These are phyloP conservation scores for Calcarius lapponicus DNA, from an alignment of 2,797 vertebrate genomes.

Conservation along the genomic window DNA sequence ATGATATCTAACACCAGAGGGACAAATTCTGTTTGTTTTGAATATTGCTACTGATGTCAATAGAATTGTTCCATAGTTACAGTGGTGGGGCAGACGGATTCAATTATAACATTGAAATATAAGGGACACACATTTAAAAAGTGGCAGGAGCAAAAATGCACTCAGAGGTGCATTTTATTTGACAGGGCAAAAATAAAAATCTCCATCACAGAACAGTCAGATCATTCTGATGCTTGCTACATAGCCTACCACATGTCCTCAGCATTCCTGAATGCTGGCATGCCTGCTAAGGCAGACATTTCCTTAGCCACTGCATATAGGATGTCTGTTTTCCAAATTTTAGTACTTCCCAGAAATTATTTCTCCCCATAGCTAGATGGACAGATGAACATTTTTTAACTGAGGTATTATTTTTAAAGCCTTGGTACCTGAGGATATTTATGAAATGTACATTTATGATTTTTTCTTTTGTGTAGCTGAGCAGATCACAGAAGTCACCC, in stretches of 20 bases:
- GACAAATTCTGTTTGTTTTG: background rate
- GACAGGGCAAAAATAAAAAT: background rate
- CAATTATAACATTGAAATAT: background rate
- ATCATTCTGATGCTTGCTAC: background rate
- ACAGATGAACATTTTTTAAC: background rate
- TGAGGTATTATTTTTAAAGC: constrained; percentile 11
- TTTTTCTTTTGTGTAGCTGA: background rate
- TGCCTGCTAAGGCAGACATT: background rate
- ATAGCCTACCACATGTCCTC: background rate
- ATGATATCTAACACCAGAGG: background rate
- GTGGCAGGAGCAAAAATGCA: background rate
- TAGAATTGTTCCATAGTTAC: background rate
- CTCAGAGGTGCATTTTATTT: background rate
- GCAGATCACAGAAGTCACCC: background rate
- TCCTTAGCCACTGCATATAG: background rate
- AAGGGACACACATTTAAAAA: background rate
- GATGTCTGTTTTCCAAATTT: background rate
- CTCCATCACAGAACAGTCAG: background rate
- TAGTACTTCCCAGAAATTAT: background rate
- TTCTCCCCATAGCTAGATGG: background rate
- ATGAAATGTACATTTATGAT: background rate
- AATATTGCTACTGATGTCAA: background rate
- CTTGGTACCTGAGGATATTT: background rate
- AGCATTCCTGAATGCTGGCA: background rate
- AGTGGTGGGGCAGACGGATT: background rate